Conservation (phyloP, 2,797 vertebrate species). For the Limnodromus scolopaceus region DNA sequence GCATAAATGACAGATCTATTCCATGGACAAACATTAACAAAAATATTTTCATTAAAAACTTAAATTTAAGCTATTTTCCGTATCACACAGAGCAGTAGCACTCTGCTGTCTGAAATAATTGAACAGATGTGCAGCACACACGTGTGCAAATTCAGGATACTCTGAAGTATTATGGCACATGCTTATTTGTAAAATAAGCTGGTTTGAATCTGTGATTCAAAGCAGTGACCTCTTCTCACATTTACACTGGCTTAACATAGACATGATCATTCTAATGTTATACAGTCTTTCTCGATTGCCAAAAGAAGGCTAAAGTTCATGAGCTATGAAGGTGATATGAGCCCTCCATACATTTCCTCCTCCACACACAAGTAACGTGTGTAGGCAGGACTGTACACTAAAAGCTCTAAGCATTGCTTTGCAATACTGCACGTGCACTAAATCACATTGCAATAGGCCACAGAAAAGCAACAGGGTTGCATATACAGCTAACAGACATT, state of each 20-base stretch:
- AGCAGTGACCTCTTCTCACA: background rate
- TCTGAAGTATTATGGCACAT: background rate
- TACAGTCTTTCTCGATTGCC: background rate
- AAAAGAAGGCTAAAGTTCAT: background rate
- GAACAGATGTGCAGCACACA: background rate
- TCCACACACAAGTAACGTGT: background rate
- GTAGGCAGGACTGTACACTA: background rate
- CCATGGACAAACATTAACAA: background rate
- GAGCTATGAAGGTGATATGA: background rate
- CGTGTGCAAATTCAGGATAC: background rate
- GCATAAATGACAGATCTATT: background rate
- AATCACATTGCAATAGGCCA: background rate
- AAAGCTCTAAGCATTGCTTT: background rate
- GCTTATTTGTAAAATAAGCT: background rate
- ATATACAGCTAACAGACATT: background rate
- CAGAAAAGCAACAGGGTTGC: background rate
- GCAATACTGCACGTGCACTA: background rate
- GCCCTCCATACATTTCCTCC: rapidly evolving
- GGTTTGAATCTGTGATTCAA: background rate
- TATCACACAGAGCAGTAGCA: background rate
- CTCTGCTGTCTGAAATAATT: background rate
- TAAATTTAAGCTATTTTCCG: background rate
- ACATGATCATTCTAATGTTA: too few species aligned
- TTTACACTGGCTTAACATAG: background rate
- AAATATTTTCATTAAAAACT: background rate